A percentile compares a stretch with the other conserved stretches of the same genome.
Conservation (phyloP, 2,113 vertebrate species). For the Ginglymostoma cirratum region DNA sequence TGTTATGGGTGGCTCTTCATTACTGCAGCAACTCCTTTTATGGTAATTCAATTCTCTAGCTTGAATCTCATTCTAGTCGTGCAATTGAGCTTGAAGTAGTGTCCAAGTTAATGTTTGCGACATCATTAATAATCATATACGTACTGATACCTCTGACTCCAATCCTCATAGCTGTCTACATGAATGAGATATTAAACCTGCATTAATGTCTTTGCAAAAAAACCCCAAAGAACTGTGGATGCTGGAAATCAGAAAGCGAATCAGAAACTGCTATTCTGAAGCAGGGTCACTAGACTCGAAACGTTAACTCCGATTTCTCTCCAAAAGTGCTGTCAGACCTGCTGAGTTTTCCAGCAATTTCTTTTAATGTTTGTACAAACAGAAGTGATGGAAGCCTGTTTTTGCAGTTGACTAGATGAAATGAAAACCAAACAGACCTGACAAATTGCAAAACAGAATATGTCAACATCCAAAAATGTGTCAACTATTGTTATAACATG, state of each 20-base stretch:
- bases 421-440: too few relatives aligned
- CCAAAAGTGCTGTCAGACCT: too few relatives aligned
- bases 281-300: too few relatives aligned
- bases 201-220: too few relatives aligned
- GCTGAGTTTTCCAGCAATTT: too few relatives aligned
- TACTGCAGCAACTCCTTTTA: not conserved
- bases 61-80: not conserved
- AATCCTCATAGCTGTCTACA: not conserved
- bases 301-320: too few relatives aligned
- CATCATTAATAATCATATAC: not conserved
- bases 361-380: not conserved
- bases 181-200: not conserved
- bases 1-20: not conserved
- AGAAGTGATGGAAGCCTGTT: not conserved
- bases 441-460: too few relatives aligned
- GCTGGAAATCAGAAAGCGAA: too few relatives aligned
- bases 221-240: too few relatives aligned
- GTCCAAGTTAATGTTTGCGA: not conserved
- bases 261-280: too few relatives aligned
- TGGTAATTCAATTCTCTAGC: not conserved
- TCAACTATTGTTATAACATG: not conserved
- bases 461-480: too few relatives aligned
- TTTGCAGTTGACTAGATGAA: not conserved
- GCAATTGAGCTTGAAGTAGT: not conserved
- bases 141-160: not conserved